phyloP scores from a whole-genome alignment of 2,797 vertebrate genomes.

The Centroberyx gerrardi region DNA sequence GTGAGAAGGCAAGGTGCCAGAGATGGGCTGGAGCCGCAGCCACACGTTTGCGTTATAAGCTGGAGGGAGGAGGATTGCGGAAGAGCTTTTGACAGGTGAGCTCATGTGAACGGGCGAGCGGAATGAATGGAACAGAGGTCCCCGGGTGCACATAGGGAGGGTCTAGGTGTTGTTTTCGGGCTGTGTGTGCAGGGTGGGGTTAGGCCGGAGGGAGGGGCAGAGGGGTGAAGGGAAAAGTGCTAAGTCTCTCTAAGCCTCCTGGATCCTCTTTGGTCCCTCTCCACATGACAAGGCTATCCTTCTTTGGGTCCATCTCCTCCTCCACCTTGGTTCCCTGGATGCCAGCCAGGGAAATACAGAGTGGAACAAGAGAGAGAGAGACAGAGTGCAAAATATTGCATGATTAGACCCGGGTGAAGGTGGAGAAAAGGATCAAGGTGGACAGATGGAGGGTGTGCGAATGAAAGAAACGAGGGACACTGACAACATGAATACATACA shows the following conservation, averaged over 20 bases:
- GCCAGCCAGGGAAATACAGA: constrained; percentile 57
- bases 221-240: constrained; percentile 66
- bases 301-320: constrained; percentile 80
- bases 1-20: constrained; percentile 38
- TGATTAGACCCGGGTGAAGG: constrained; percentile 58
- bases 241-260: constrained; percentile 84
- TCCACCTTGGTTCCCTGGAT: constrained; percentile 76
- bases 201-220: constrained; percentile 10
- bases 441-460: constrained; percentile 71
- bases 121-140: not conserved
- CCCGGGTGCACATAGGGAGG: constrained; percentile 10
- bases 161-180: constrained; percentile 54
- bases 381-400: constrained; percentile 62
- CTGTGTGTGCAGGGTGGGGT: constrained; percentile 32
- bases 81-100: constrained; percentile 26
- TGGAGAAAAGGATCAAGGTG: constrained; percentile 55
- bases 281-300: constrained; percentile 81
- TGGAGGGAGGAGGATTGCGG: constrained; percentile 6
- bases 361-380: constrained; percentile 50
- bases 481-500: constrained; percentile 32
- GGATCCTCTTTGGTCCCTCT: constrained; percentile 84
- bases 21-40: not conserved
- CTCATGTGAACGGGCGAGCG: not conserved
- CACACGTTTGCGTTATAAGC: constrained; percentile 3
- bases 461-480: constrained; percentile 55